A percentile compares a stretch with the other conserved stretches of the same genome.
phyloP scores from a whole-genome alignment of 1,140 invertebrate species.

The Magallana ariakensis region DNA sequence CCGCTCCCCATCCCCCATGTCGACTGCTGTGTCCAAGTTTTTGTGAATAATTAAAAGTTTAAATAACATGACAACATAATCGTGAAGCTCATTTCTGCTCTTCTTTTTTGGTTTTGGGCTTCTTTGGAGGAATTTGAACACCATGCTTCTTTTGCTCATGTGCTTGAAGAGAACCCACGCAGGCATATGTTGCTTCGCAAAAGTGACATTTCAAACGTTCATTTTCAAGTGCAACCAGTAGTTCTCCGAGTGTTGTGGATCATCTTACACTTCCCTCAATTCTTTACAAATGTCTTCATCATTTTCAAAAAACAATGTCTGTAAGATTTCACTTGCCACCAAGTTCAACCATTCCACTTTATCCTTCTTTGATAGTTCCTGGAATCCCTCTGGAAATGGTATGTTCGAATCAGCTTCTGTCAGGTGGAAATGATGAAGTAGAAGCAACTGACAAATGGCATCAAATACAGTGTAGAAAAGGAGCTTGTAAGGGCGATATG shows the following conservation, averaged over 20 bases:
- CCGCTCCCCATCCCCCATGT: conserved; percentile 56
- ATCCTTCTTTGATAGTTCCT: conserved; percentile 1
- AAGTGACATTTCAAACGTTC: conserved; percentile 57
- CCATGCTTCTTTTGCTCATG: conserved; percentile 39
- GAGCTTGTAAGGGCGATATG: conserved; percentile 48
- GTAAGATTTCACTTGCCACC: conserved; percentile 31
- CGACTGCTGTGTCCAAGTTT: conserved; percentile 56
- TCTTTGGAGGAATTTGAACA: not conserved
- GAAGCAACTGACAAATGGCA: conserved; percentile 39
- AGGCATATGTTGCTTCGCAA: conserved; percentile 50
- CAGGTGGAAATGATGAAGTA: conserved; percentile 9
- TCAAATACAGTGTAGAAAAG: conserved; percentile 52
- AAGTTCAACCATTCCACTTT: conserved; percentile 53
- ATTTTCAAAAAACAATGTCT: not conserved
- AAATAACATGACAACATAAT: conserved; percentile 47
- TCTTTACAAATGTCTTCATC: conserved; percentile 36
- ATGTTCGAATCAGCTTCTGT: not conserved
- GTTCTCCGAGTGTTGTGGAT: conserved; percentile 52
- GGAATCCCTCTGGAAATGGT: conserved; percentile 21
- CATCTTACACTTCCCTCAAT: conserved; percentile 41
- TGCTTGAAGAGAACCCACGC: conserved; percentile 25
- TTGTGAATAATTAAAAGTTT: conserved; percentile 49
- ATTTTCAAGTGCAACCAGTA: conserved; percentile 47
- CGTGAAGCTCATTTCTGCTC: conserved; percentile 32
- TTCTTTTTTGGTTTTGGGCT: not conserved